phyloP scores from a whole-genome alignment of 2,888 invertebrate species.

The Dicyrtoma fusca region DNA sequence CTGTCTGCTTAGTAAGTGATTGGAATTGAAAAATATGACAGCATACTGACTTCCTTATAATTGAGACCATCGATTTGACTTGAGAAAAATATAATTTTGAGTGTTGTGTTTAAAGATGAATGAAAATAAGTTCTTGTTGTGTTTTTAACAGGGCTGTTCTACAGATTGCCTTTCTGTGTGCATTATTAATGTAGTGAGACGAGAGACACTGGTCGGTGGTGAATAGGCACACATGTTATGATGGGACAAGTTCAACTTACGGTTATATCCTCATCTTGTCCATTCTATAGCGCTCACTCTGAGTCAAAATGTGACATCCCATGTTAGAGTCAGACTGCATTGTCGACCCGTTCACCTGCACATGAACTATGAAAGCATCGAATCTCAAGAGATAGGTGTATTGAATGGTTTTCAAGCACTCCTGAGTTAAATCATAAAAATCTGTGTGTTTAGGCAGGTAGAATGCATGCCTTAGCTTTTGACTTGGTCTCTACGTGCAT shows the following conservation, averaged over 20 bases:
- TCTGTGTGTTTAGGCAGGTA: slow-evolving; percentile 14
- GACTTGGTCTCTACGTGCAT: not conserved
- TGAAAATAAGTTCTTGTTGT: slow-evolving; percentile 25
- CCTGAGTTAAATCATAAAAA: not conserved
- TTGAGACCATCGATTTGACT: not conserved
- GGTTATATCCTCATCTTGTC: too few species aligned
- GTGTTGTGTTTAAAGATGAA: not conserved
- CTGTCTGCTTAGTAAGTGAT: too few species aligned
- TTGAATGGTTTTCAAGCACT: too few species aligned
- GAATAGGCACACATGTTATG: too few species aligned
- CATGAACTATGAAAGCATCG: not conserved
- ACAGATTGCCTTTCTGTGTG: slow-evolving; percentile 6
- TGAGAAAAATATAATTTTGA: not conserved
- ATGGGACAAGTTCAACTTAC: too few species aligned
- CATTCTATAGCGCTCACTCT: too few species aligned
- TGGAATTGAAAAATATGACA: slow-evolving; percentile 4
- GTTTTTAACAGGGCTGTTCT: slow-evolving; percentile 16
- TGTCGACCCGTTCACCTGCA: not conserved
- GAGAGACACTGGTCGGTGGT: too few species aligned
- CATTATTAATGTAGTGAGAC: too few species aligned
- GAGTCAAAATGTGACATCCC: too few species aligned
- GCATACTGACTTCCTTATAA: slow-evolving; percentile 12
- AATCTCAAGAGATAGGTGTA: not conserved
- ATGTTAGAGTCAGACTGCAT: too few species aligned
- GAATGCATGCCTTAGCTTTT: not conserved